Evolutionary conservation across 2,113 vertebrate species (phyloP), one percentile per base, ranked within the genome.

Genomic region (Sceloporus undulatus): DNA sequence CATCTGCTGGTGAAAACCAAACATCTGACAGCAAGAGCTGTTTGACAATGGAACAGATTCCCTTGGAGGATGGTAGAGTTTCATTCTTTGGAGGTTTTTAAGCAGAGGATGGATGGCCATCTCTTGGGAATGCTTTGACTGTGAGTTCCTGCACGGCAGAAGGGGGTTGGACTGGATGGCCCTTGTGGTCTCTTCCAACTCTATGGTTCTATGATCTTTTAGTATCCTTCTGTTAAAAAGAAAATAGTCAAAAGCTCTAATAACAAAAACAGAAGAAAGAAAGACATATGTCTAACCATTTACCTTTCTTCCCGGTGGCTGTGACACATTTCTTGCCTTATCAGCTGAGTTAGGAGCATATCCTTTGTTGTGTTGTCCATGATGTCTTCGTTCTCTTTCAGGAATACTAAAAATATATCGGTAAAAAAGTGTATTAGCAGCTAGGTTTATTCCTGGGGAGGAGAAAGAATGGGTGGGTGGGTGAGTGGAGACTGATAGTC

Each of bases 1-100:
- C 95, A 95, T 89, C 94, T 94, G 73, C 91, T 92, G 94, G 93
- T 70, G 82, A 89, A 92, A 66, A 9, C 5, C 48, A 48, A 48
- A 48, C 48, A 48, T 48, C 48, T 48, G 48, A 48, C 48, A 48
- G 48, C 7, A 48, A 48, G 48, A 48, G 48, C 4, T 48, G 48
- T 48, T 48, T 5, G 48, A 48, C 48, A 48, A 7, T 6, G 48
- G 48, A 48, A 48, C 48, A 48, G 4, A 48, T 48, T 48, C 7
- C 48, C 48, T 48, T 7, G 48, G 48, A 48, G 48, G 7, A 48
- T 48, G 48, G 48, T 48, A 48, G 6, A 48, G 48, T 48, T 7
- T 48, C 48, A 5, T 48, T 48, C 48, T 48, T 3, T 48, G 48
- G 48, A 48, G 48, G 48, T 48, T 48, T 48, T 48, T 48, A 48